A percentile compares a stretch with the other conserved stretches of the same genome.
Evolutionary conservation across 30 jellyfish, hydroid and myxozoan species (phyloP).

Genomic region (Pseudorhiza aurosa): DNA sequence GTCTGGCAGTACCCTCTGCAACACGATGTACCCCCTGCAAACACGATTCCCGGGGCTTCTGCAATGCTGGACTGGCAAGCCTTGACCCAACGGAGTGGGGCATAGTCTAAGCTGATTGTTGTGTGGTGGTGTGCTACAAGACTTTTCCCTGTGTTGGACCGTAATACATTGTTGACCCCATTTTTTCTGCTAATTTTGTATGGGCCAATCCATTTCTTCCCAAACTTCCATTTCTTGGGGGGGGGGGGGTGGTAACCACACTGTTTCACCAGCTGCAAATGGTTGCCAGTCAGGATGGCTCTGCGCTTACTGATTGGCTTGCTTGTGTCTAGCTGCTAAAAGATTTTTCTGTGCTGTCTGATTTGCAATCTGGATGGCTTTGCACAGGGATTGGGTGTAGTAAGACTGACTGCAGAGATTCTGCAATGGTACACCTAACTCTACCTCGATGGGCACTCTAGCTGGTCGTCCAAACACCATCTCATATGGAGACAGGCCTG

Average conservation of each 20-base stretch:
- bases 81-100: conserved; percentile 29
- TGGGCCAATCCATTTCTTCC: conserved; percentile 53
- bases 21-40: conserved; percentile 38
- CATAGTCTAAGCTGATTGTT: conserved; percentile 45
- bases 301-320: conserved; percentile 3
- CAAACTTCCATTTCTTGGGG: conserved; percentile 61
- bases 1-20: conserved; percentile 45
- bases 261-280: conserved; percentile 32
- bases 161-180: conserved; percentile 47
- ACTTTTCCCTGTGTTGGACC: conserved; percentile 44
- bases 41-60: conserved; percentile 47
- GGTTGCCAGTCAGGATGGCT: conserved; percentile 42
- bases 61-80: conserved; percentile 35
- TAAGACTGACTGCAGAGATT: conserved; percentile 54
- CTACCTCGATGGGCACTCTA: conserved; percentile 49
- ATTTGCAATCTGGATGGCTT: conserved; percentile 27
- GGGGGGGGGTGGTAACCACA: conserved; percentile 60
- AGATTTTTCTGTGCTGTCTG: conserved; percentile 36
- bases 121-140: conserved; percentile 23
- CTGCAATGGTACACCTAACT: conserved; percentile 21
- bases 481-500: conserved; percentile 56
- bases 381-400: conserved; percentile 36
- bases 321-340: conserved; percentile 10
- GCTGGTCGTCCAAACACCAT: conserved; percentile 23
- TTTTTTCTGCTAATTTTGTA: conserved; percentile 21